These are phyloP conservation scores for Peromyscus nudipes DNA, from an alignment of 2,797 vertebrate genomes.

Conservation along the genomic window DNA sequence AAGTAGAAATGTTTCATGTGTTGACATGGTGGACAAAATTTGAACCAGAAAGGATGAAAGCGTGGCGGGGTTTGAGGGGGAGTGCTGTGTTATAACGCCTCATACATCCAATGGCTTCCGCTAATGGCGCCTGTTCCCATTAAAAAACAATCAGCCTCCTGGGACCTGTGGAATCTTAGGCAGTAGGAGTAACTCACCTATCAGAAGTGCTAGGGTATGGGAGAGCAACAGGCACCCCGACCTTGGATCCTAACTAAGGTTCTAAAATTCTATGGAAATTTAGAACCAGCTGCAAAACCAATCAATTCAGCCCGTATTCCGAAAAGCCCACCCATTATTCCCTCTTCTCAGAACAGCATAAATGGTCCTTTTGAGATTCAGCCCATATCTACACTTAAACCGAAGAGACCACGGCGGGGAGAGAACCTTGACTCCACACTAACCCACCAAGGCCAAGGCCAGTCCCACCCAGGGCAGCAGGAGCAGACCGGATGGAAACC, in stretches of 20 bases:
- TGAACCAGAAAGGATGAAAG: not conserved
- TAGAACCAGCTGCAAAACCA: not conserved
- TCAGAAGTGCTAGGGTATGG: not conserved
- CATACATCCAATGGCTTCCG: not conserved
- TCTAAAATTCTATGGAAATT: not conserved
- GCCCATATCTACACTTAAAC: not conserved
- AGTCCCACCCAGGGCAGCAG: not conserved
- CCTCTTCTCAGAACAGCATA: conserved; percentile 25
- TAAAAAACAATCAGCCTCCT: not conserved
- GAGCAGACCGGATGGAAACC: not conserved
- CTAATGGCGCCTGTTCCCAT: not conserved
- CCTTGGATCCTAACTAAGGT: not conserved
- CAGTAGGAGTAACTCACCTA: not conserved
- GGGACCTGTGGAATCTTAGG: not conserved
- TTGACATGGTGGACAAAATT: not conserved
- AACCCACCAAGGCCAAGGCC: not conserved
- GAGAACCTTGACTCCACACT: not conserved
- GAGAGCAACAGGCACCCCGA: not conserved
- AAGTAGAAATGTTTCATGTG: not conserved
- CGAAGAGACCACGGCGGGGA: not conserved
- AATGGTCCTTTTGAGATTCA: not conserved
- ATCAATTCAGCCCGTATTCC: not conserved
- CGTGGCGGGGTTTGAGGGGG: not conserved
- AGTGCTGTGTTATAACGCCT: not conserved
- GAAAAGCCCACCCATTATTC: not conserved